These are phyloP conservation scores for Crocidura indochinensis DNA, from an alignment of 2,797 vertebrate species.

Conservation along the genomic window DNA sequence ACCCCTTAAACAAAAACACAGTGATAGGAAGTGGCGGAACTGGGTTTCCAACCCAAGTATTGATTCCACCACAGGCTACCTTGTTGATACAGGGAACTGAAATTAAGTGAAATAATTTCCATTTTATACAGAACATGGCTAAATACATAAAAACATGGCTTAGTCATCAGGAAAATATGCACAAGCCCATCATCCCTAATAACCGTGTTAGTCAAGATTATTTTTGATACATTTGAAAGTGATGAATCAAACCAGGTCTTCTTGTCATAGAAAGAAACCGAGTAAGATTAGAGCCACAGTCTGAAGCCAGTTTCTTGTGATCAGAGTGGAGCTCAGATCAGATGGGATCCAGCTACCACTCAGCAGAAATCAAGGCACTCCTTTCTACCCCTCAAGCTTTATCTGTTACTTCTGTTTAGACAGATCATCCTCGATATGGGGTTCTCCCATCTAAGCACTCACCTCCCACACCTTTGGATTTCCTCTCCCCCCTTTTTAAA, in stretches of 20 bases:
- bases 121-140: background rate
- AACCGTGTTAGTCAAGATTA: background rate
- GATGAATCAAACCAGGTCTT: background rate
- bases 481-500: no score
- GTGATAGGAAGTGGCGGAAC: background rate
- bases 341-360: background rate
- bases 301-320: background rate
- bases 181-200: background rate
- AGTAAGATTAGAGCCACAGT: background rate
- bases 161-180: background rate
- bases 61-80: background rate
- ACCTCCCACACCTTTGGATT: background rate
- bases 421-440: background rate
- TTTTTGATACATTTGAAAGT: slow-evolving; percentile 21
- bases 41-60: background rate
- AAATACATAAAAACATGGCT: background rate
- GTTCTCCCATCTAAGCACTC: rapidly evolving
- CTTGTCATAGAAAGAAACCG: background rate
- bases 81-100: background rate
- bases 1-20: background rate
- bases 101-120: background rate
- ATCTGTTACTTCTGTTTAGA: background rate
- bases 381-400: background rate
- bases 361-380: no score
- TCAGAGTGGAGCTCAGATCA: background rate